Base-by-base conservation (phyloP, 37 sponge, comb jelly and placozoan species). In the Aplysina aerophoba region DNA sequence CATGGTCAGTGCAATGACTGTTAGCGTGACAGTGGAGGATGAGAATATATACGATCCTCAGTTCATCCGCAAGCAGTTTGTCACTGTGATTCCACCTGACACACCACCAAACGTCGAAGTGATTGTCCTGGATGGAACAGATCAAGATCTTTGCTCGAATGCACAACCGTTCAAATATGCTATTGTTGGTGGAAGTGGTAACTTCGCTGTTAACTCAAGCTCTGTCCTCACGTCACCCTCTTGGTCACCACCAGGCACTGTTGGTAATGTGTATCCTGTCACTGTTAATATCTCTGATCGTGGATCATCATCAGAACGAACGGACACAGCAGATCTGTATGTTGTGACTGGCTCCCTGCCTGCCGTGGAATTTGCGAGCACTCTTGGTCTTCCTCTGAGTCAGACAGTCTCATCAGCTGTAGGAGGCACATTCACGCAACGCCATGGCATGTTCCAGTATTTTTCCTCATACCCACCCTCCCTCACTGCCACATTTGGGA, bases 91-190 rank as follows among this genome's bases (percentile, higher is more conserved):
- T 37, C 79, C 82, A 53, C 79, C 83, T 58, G 78, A 79, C 1
- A 65, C 78, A 2, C 28, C 21, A 30, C 4, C 72, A n/a, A 88
- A 80, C 66, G 59, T 34, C 0, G 39, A 59, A 0, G 31, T 90
- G 11, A 21, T 84, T 41, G 55, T 85, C 53, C 62, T 89, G 11
- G n/a, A 39, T 30, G 90, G 90, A 5, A 84, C 82, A 12, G 93
- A 93, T 62, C 25, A 22, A 41, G 90, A 93, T 28, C 19, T 55
- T 38, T 93, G 93, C 61, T 93, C 93, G 19, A 84, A 91, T 41
- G 78, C 88, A 14, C 55, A 89, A 34, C 21, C 38, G 14, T 93
- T 87, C 55, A 28, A 59, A 55, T 55, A 87, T 34, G 15, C 66
- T n/a, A 8, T 33, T 33, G 30, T 27, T 3, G 19, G n/a, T 36